phyloP scores from a whole-genome alignment of 2,797 vertebrate genomes.

The Limosa lapponica region DNA sequence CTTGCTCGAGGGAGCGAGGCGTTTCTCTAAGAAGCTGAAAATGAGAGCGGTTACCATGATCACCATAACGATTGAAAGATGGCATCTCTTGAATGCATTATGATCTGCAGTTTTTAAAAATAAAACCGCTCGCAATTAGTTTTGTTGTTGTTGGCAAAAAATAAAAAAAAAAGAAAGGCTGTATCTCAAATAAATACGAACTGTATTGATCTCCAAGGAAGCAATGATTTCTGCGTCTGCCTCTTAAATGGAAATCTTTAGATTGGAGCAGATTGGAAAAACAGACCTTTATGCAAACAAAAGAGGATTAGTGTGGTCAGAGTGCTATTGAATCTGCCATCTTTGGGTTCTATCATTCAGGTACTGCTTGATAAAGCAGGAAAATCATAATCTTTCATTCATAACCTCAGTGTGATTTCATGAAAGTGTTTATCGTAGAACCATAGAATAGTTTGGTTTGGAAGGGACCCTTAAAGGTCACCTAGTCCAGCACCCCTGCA shows the following conservation, averaged over 20 bases:
- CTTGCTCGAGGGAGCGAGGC: neutral
- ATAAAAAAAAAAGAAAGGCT: neutral
- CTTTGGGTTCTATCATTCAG: neutral
- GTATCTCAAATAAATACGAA: neutral
- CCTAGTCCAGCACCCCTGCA: neutral
- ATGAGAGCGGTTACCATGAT: constrained; percentile 57
- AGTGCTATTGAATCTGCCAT: neutral
- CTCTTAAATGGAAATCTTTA: neutral
- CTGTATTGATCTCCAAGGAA: constrained; percentile 16
- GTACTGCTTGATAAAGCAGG: neutral
- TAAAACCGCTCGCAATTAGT: neutral
- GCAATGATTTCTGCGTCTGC: neutral
- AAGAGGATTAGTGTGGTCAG: neutral
- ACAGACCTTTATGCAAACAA: neutral
- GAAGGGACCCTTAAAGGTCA: neutral
- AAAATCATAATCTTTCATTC: neutral
- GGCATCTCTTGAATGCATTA: neutral
- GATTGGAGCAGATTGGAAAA: neutral
- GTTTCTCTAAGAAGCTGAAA: constrained; percentile 37
- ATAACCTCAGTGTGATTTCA: neutral
- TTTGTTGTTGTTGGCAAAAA: neutral
- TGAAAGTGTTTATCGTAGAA: neutral
- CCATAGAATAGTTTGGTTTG: neutral
- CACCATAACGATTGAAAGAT: neutral
- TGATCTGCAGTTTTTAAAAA: constrained; percentile 28